phyloP scores from a whole-genome alignment of 2,888 invertebrate genomes.

The Poecilobothrus nobilitatus region DNA sequence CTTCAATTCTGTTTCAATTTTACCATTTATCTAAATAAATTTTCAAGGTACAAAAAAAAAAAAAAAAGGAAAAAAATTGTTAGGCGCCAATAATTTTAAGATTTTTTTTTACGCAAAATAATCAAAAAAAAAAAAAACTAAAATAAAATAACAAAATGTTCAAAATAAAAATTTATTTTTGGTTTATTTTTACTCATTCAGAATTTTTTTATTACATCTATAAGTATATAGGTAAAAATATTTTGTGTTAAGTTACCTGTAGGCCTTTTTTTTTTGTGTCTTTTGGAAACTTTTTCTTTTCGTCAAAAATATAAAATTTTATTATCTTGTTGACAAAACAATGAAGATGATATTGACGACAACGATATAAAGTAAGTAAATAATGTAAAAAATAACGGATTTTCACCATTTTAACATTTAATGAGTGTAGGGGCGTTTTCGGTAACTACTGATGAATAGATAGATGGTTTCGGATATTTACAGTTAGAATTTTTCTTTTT shows the following conservation, averaged over 20 bases:
- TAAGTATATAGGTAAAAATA: no score
- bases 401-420: no score
- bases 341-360: not conserved
- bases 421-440: no score
- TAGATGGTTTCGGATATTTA: no score
- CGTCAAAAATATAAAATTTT: not conserved
- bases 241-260: no score
- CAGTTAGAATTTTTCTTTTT: no score
- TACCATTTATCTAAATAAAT: not conserved
- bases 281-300: not conserved
- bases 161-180: no score
- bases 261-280: not conserved
- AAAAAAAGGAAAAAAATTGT: not conserved
- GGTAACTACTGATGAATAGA: no score
- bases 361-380: no score
- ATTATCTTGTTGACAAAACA: conserved; percentile 2
- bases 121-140: not conserved
- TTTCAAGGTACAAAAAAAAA: not conserved
- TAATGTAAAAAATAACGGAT: no score
- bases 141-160: no score
- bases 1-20: not conserved
- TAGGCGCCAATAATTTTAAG: not conserved
- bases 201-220: not conserved
- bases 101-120: not conserved
- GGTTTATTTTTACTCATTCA: not conserved